phyloP scores from a whole-genome alignment of 2,113 vertebrate genomes.

The Saccopteryx bilineata region DNA sequence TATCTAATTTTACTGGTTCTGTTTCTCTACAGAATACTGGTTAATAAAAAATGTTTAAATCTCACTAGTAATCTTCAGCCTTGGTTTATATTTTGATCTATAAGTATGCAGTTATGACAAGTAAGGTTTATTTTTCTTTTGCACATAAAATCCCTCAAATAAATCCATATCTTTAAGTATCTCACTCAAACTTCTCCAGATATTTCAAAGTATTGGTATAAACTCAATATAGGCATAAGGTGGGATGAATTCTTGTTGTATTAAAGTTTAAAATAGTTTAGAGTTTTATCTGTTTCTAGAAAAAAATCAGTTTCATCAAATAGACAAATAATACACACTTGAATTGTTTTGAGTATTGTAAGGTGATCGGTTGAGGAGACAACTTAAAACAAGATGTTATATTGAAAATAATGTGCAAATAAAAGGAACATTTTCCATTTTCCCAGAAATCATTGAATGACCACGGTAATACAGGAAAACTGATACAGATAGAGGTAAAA shows the following conservation, averaged over 20 bases:
- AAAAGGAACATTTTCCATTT: neutral
- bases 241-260: neutral
- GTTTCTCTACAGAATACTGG: neutral
- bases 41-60: neutral
- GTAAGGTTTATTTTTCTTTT: neutral
- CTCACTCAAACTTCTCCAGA: neutral
- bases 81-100: neutral
- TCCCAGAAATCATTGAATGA: neutral
- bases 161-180: neutral
- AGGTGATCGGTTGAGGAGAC: neutral
- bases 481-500: neutral
- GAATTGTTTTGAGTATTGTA: neutral
- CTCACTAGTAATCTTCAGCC: neutral
- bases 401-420: neutral
- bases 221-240: neutral
- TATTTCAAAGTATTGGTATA: neutral
- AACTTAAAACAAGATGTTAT: neutral
- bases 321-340: neutral
- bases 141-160: neutral
- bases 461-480: neutral
- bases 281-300: neutral
- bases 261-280: slow-evolving; percentile 23
- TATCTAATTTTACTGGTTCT: neutral
- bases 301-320: neutral
- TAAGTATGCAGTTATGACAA: neutral